Base-by-base conservation (phyloP, 2,797 vertebrate genomes). In the Peromyscus aztecus region DNA sequence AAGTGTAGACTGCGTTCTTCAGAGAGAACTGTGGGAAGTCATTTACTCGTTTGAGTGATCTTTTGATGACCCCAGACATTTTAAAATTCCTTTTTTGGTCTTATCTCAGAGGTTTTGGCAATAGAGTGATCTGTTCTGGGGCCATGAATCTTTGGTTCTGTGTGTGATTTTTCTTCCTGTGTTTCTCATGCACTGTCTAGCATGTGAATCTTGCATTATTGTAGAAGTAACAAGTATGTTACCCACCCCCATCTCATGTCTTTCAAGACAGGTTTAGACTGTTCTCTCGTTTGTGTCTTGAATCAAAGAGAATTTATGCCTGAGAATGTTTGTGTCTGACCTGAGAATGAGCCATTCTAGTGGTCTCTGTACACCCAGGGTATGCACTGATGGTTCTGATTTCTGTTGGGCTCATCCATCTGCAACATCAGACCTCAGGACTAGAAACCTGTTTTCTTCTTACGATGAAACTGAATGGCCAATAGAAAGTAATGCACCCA, bases 401-500 rank as follows among this genome's bases (percentile, higher is more conserved):
- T 87, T 92, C 67, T 69, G 1, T 55, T 86, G 82, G 57, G 78
- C 10, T 95, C 12, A 90, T 8, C 13, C 34, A 63, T 63, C 40
- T 86, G 67, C 31, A 52, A 31, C 19, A 21, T 31, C 52, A 71
- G 37, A 49, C 24, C 21, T 77, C 7, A 77, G 59, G 37, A n/a
- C 61, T 49, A 94, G 49, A 71, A 86, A 69, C 19, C 19, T 24
- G n/a, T 14, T 67, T 77, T 65, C 59, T 24, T 61, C 49, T 96
- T 12, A 77, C 84, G 65, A 93, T 14, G 55, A 84, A 89, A 89
- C 55, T 75, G 52, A 12, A 37, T 13, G 16, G 37, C 87, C 63
- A 90, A 59, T 90, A 75, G 92, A 85, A 87, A 96, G 80, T 31
- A 67, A 21, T 75, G 24, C 61, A 55, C 29, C n/a, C 23, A 76